phyloP scores from a whole-genome alignment of 2,888 invertebrate genomes.

The Andricus curvator region DNA sequence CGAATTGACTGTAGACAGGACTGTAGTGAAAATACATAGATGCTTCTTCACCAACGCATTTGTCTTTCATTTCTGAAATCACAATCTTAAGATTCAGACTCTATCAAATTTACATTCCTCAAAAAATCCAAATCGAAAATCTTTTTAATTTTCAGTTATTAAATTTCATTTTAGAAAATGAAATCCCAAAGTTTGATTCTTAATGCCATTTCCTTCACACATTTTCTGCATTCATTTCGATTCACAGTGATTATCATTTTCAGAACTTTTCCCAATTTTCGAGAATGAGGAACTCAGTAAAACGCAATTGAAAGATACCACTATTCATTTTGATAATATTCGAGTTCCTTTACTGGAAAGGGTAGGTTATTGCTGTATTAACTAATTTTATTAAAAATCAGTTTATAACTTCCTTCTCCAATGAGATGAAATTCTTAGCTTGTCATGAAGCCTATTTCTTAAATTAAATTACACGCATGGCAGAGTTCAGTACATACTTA shows the following conservation, averaged over 20 bases:
- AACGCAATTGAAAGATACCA: neutral
- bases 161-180: neutral
- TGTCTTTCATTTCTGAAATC: slow-evolving; percentile 34
- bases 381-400: neutral
- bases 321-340: neutral
- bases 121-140: neutral
- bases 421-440: neutral
- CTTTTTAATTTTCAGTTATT: neutral
- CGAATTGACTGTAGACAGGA: slow-evolving; percentile 78
- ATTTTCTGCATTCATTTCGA: slow-evolving; percentile 2
- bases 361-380: neutral
- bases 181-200: neutral
- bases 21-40: slow-evolving; percentile 77
- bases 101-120: neutral
- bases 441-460: slow-evolving; percentile 12
- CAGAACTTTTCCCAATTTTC: slow-evolving; percentile 14
- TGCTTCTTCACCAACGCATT: slow-evolving; percentile 58
- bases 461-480: slow-evolving; percentile 49
- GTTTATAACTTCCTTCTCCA: slow-evolving; percentile 1
- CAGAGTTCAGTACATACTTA: slow-evolving; percentile 51
- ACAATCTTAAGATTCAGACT: neutral
- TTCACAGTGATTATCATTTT: slow-evolving; percentile 34
- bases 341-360: neutral
- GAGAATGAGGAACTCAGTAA: neutral
- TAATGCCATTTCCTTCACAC: neutral